Evolutionary conservation across 2,888 invertebrate species (phyloP), one percentile per base, ranked within the genome.

Genomic region (Tupiocoris notatus): DNA sequence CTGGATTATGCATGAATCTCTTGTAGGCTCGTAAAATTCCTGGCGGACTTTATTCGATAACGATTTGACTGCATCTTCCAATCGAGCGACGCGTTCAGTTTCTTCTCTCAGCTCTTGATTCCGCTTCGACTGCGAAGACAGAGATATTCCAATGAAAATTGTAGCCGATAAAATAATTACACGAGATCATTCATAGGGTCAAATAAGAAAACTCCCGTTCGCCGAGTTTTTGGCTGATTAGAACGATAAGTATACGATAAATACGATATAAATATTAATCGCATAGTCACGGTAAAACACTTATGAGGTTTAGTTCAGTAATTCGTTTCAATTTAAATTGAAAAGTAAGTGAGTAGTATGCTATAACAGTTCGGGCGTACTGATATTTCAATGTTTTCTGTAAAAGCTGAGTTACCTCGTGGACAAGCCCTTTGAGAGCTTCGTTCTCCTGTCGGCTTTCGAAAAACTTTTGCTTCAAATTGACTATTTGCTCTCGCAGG

Each of bases 381-480:
- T n/a, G n/a, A n/a, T n/a, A n/a, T n/a, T n/a, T n/a, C n/a, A n/a
- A n/a, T n/a, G n/a, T n/a, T n/a, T n/a, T n/a, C n/a, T n/a, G n/a
- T n/a, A n/a, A n/a, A n/a, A n/a, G n/a, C n/a, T n/a, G n/a, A 56
- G 16, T 12, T 2, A 73, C 63, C 25, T 75, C 65, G 9, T 75
- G 58, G 7, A 75, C 57, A 21, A 75, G 25, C 22, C 71, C 59
- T 65, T 75, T 63, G 7, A 64, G 24, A 18, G 65, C 54, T 9
- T 65, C 65, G n/a, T 64, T 64, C 20, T 75, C 75, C n/a, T 73
- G 73, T n/a, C 18, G n/a, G 22, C 62, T 62, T 21, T 73, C 73
- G 21, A 75, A 61, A n/a, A 57, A 66, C 21, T 75, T 64, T 24
- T 75, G 65, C 65, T 65, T 75, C 58, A 75, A 17, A 9, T 64